A percentile compares a stretch with the other conserved stretches of the same genome.
Conservation (phyloP, 2,888 invertebrate genomes). For the Cenopis cana region DNA sequence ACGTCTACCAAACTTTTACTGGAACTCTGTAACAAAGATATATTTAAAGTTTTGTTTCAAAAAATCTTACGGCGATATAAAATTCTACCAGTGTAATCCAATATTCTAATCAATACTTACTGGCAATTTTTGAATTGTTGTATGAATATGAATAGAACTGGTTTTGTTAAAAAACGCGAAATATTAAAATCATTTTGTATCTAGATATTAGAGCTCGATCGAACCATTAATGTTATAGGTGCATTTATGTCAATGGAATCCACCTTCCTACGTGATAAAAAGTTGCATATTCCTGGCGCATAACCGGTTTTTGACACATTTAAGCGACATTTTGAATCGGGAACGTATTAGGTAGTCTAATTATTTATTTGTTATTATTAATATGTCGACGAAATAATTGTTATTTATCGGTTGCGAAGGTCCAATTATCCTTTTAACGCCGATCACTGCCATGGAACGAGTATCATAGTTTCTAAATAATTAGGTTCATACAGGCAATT, state of each 20-base stretch:
- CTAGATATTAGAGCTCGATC: neutral
- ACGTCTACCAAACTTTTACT: neutral
- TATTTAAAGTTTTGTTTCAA: neutral
- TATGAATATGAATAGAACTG: neutral
- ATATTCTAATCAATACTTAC: too few species aligned
- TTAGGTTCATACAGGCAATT: too few species aligned
- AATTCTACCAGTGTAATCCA: neutral
- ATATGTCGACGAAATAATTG: too few species aligned
- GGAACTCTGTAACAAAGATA: neutral
- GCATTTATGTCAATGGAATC: neutral
- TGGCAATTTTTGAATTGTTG: neutral
- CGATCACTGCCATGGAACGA: too few species aligned
- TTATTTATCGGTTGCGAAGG: neutral
- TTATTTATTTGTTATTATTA: neutral
- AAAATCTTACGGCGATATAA: too few species aligned
- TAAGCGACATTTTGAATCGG: neutral
- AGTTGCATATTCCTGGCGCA: neutral
- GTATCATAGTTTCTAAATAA: too few species aligned
- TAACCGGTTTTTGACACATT: conserved; percentile 1
- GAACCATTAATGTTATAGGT: neutral
- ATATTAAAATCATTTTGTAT: neutral
- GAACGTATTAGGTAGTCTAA: neutral
- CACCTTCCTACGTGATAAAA: neutral
- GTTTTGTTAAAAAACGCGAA: neutral
- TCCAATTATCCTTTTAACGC: neutral